A percentile compares a stretch with the other conserved stretches of the same genome.
Conservation (phyloP, 1,140 invertebrate genomes). For the Drosophila burlai region DNA sequence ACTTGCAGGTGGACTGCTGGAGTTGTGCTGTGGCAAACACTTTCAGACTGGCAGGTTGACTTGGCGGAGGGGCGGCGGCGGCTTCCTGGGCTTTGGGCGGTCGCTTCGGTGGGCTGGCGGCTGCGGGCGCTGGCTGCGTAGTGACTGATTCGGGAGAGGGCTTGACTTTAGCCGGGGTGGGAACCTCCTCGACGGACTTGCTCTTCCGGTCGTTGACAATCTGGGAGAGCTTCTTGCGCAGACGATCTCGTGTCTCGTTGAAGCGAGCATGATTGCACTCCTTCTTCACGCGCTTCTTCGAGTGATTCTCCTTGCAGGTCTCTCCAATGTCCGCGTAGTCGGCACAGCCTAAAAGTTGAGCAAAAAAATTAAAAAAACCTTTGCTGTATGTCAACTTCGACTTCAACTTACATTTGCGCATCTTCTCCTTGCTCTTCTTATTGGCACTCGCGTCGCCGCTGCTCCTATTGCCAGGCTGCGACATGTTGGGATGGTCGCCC, state of each 20-base stretch:
- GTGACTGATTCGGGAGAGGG: conserved; percentile 16
- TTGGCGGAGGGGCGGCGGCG: conserved; percentile 3
- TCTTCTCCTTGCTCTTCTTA: conserved; percentile 81
- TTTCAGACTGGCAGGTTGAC: conserved; percentile 66
- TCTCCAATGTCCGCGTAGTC: conserved; percentile 83
- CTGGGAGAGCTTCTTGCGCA: conserved; percentile 85
- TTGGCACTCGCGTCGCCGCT: conserved; percentile 46
- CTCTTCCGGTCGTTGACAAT: conserved; percentile 78
- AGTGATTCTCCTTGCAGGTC: conserved; percentile 81
- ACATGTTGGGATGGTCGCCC: conserved; percentile 34
- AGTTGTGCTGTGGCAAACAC: conserved; percentile 68
- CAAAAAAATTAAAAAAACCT: not conserved
- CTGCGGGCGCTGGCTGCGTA: not conserved
- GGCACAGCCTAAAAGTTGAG: conserved; percentile 59
- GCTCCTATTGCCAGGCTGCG: conserved; percentile 29
- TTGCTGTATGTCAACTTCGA: not conserved
- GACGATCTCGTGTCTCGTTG: conserved; percentile 85
- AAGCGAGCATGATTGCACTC: conserved; percentile 83
- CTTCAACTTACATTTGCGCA: conserved; percentile 70
- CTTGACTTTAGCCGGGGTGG: conserved; percentile 30
- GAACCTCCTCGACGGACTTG: conserved; percentile 52
- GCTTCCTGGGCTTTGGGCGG: conserved; percentile 35
- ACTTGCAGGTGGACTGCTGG: conserved; percentile 35
- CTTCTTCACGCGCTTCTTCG: conserved; percentile 80
- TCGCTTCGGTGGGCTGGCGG: conserved; percentile 44